Base-by-base conservation (phyloP, 2,797 vertebrate species). In the Alauda arvensis region DNA sequence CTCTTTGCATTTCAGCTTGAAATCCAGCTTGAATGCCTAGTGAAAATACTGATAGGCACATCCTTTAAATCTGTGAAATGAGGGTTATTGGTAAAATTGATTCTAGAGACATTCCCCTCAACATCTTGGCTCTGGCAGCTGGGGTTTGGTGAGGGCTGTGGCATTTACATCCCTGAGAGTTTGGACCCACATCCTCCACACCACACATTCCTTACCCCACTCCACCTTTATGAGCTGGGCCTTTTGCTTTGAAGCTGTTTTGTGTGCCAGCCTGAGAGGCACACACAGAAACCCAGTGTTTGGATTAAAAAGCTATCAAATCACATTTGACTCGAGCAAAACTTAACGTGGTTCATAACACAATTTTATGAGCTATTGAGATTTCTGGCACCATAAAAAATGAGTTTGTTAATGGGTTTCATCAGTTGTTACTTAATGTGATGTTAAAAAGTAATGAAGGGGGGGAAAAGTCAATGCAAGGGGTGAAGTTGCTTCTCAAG, bases 321-420 rank as follows among this genome's bases (percentile, higher is more conserved):
- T 85, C 61, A 39, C 57, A 1, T 89, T 90, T 85, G 89, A 87
- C 92, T 94, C 70, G 23, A 85, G 67, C 84, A 90, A 77, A 94
- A 89, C 83, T 86, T 90, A 91, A 89, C 19, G 5, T 61, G 75
- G 72, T 93, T 93, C 93, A 89, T 95, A 92, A 92, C 56, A 28
- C 33, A 80, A 31, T 89, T 95, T 95, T 95, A 95, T 82, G 91
- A 88, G 91, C 87, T 94, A 92, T 87, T 93, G 94, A 91, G 85
- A 87, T 92, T 94, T 93, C 93, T 93, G 95, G 93, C 93, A 90
- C 90, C 49, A 28, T 94, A 94, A 94, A 94, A 94, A 95, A 89
- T 77, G 76, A 67, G 92, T 93, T 93, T 79, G 84, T 93, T 95
- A 95, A 94, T 95, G 89, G 77, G 37, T 93, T 96, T 95, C 93